A percentile compares a stretch with the other conserved stretches of the same genome.
Conservation (phyloP, 2,797 vertebrate genomes). For the Moxostoma hubbsi region DNA sequence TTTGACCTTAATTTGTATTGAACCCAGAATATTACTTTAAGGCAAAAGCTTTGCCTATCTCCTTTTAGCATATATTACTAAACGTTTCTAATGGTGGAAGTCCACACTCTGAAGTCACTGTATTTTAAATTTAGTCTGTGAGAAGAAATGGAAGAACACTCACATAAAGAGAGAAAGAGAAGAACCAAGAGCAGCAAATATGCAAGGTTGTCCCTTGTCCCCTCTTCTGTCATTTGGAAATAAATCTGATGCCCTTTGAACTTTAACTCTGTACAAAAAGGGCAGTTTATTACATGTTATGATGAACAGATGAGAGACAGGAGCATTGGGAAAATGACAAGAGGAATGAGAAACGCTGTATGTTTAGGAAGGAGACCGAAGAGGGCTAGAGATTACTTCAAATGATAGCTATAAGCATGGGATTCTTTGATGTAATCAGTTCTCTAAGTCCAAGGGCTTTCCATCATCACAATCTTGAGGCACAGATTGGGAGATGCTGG, state of each 20-base stretch:
- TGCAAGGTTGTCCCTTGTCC: slow-evolving; percentile 49
- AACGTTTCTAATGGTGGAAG: slow-evolving; percentile 4
- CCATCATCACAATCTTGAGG: slow-evolving; percentile 73
- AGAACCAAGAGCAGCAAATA: slow-evolving; percentile 42
- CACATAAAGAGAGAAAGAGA: slow-evolving; percentile 31
- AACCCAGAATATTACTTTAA: too few relatives aligned
- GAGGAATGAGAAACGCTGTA: slow-evolving; percentile 72
- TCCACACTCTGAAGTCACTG: too few relatives aligned
- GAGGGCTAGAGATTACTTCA: slow-evolving; percentile 77
- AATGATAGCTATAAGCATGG: slow-evolving; percentile 76
- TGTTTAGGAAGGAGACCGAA: slow-evolving; percentile 74
- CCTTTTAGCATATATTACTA: background rate
- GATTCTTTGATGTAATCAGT: slow-evolving; percentile 73
- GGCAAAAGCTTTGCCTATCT: too few relatives aligned
- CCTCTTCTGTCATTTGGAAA: slow-evolving; percentile 74
- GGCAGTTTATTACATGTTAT: slow-evolving; percentile 82
- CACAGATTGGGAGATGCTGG: slow-evolving; percentile 66
- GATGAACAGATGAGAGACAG: slow-evolving; percentile 78
- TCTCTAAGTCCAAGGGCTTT: slow-evolving; percentile 74
- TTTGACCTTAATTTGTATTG: too few relatives aligned
- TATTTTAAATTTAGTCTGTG: background rate
- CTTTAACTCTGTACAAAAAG: slow-evolving; percentile 69
- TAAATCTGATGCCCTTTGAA: slow-evolving; percentile 80
- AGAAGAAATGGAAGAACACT: slow-evolving; percentile 6
- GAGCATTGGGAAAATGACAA: slow-evolving; percentile 72